Conservation (phyloP, 1,140 invertebrate species). For the Brachionus angularis region DNA sequence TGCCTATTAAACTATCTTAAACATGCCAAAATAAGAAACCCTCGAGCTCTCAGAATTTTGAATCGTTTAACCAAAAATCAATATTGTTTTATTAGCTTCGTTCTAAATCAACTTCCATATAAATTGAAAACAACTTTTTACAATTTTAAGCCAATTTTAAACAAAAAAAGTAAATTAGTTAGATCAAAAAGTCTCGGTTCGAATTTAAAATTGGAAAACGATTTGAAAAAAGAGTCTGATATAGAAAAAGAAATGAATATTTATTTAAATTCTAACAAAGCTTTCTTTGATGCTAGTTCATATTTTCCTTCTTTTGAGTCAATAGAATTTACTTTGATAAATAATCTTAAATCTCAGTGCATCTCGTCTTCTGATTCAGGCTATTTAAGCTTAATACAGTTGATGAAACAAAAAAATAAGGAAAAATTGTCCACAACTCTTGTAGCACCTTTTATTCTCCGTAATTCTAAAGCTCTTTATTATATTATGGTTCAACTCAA, state of each 20-base stretch:
- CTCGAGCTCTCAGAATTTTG: slow-evolving; percentile 31
- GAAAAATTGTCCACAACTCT: slow-evolving; percentile 25
- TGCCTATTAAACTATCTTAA: slow-evolving; percentile 21
- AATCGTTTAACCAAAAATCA: slow-evolving; percentile 40
- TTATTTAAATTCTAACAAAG: slow-evolving; percentile 43
- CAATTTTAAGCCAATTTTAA: slow-evolving; percentile 1
- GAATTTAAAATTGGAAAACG: background rate
- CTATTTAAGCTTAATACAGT: slow-evolving; percentile 8
- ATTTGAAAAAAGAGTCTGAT: background rate
- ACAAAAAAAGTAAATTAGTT: too few relatives aligned
- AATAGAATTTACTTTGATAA: slow-evolving; percentile 30
- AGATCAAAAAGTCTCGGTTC: slow-evolving; percentile 1
- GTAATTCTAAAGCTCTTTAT: slow-evolving; percentile 36
- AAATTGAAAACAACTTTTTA: slow-evolving; percentile 35
- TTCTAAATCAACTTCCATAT: slow-evolving; percentile 3
- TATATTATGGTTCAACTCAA: slow-evolving; percentile 28
- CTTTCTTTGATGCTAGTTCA: slow-evolving; percentile 38
- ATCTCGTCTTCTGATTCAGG: slow-evolving; percentile 28
- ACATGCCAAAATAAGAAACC: slow-evolving; percentile 26
- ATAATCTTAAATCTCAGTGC: slow-evolving; percentile 36
- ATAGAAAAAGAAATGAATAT: slow-evolving; percentile 43
- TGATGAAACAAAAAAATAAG: slow-evolving; percentile 12
- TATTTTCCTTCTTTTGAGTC: slow-evolving; percentile 42
- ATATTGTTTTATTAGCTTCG: slow-evolving; percentile 34
- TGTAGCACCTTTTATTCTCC: slow-evolving; percentile 26